These are phyloP conservation scores for Argyresthia albistria DNA, from an alignment of 2,888 invertebrate genomes.

Conservation along the genomic window DNA sequence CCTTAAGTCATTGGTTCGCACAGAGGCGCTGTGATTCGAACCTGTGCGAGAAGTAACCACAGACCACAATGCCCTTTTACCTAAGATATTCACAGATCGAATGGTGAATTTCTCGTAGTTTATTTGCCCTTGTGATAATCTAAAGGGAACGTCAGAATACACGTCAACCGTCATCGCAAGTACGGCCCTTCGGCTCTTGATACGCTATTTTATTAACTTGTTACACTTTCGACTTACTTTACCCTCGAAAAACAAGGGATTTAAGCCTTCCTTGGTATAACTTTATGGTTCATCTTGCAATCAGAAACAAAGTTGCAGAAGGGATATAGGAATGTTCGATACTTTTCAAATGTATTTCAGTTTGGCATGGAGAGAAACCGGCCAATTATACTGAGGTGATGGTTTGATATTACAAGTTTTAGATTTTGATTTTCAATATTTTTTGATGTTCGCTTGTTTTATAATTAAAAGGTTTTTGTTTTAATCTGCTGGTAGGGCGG, in stretches of 20 bases:
- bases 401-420: conserved; percentile 61
- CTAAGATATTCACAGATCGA: neutral
- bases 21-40: no score
- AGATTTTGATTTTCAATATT: conserved; percentile 64
- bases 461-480: conserved; percentile 55
- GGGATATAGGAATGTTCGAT: conserved; percentile 13
- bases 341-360: conserved; percentile 14
- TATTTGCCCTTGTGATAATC: conserved; percentile 52
- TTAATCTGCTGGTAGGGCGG: conserved; percentile 7
- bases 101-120: conserved; percentile 42
- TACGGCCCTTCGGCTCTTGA: conserved; percentile 64
- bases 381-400: conserved; percentile 56
- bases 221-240: neutral
- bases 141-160: conserved; percentile 58
- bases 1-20: no score
- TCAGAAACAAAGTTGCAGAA: conserved; percentile 16
- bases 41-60: no score
- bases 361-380: conserved; percentile 38
- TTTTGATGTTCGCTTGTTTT: conserved; percentile 43
- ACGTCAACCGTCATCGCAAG: conserved; percentile 70
- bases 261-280: conserved; percentile 12
- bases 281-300: conserved; percentile 11
- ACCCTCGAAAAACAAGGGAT: conserved; percentile 36
- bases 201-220: conserved; percentile 57
- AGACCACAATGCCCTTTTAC: no score